Base-by-base conservation (phyloP, 2,888 invertebrate species). In the Pimpla rufipes region DNA sequence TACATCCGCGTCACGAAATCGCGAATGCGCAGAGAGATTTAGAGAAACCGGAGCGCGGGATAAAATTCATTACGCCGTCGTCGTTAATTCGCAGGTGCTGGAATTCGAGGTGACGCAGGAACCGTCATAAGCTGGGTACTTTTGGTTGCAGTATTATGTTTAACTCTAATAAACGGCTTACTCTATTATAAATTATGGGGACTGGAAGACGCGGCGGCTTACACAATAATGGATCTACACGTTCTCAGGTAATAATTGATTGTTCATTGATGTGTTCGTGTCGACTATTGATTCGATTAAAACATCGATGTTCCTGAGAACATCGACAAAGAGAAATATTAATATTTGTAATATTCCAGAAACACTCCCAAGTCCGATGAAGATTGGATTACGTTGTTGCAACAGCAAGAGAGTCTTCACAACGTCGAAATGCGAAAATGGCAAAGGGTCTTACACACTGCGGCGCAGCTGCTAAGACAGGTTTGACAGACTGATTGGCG, bases 181-280 rank as follows among this genome's bases (percentile, higher is more conserved):
- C 95, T 98, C 82, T 97, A 97, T 94, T 97, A 97, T 94, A 96
- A 97, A 94, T 94, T 98, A 87, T 97, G 97, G 96, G 94, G 95
- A 87, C 93, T 96, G 85, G 96, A 97, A 92, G 95, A 95, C 83
- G 91, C 94, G 52, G 93, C 94, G 47, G 93, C 94, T 16, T 94
- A 94, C 85, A 94, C 94, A 59, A 90, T 94, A 59, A 92, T 94
- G 92, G 94, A 95, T 91, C 89, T 94, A 80, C 94, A 94, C 84
- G 93, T 94, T 87, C 90, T 95, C 50, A 94, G 94, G 95, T 94
- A 50, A 64, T 62, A 37, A 10, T 18, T 21, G 21, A 52, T n/a
- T n/a, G n/a, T n/a, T n/a, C n/a, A n/a, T n/a, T n/a, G n/a, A n/a
- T n/a, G n/a, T n/a, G n/a, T n/a, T n/a, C n/a, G n/a, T n/a, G n/a